Base-by-base conservation (phyloP, 2,113 vertebrate species). In the Collichthys lucidus region DNA sequence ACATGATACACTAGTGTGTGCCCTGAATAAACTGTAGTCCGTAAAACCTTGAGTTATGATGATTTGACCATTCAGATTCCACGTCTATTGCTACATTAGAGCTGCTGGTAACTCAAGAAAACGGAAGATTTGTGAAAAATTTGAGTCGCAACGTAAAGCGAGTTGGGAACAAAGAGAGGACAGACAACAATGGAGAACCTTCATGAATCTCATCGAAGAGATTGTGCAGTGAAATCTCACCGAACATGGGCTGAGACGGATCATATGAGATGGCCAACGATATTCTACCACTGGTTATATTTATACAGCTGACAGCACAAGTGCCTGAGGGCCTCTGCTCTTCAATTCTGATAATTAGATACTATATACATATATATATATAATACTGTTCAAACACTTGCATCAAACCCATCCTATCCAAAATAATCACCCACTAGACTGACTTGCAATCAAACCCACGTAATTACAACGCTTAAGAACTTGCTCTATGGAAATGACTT, bases 241-340 rank as follows among this genome's bases (percentile, higher is more conserved):
- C 22, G 49, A 68, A 62, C 20, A 79, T 29, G 29, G 17, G 29
- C 22, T 57, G 44, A 50, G 29, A 40, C 56, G 59, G 26, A 74
- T 77, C 67, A 26, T 47, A 67, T 20, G 40, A 59, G 56, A 24
- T 31, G 35, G 52, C 29, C 7, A 6, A 1, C 10, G 66, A 65
- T 47, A 24, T 57, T 8, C 65, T 53, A 49, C 19, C 11, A 17
- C 60, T 59, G 29, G 2, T 60, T 74, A 4, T 56, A 83, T 79
- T 85, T 47, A 74, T 67, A 56, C 67, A 74, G 69, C 73, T 75
- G 73, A 82, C 83, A 82, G 69, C 20, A 84, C 26, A 72, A 74
- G 60, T 17, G 60, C 70, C 59, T 72, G 42, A 3, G 44, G 74
- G 69, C 46, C 60, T 69, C 59, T 22, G 9, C 3, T 74, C 67